These are phyloP conservation scores for Wasmannia auropunctata DNA, from an alignment of 1,140 invertebrate species.

Conservation along the genomic window DNA sequence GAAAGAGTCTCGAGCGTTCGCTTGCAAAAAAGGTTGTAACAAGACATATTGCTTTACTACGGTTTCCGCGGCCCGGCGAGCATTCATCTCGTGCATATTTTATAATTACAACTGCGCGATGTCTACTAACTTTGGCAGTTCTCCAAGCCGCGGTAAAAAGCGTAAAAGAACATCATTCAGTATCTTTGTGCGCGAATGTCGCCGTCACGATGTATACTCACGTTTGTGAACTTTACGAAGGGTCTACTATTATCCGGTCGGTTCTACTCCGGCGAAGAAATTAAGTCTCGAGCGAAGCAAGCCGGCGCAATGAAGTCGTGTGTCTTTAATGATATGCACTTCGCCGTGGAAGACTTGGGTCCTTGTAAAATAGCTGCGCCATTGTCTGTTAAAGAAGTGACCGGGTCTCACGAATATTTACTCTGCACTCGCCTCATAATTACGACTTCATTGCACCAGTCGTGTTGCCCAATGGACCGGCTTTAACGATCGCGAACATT, in stretches of 20 bases:
- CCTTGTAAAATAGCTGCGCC: constrained; percentile 41
- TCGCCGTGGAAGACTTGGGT: constrained; percentile 17
- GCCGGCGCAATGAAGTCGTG: constrained; percentile 48
- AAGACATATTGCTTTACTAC: constrained; percentile 49
- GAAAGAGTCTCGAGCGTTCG: constrained; percentile 32
- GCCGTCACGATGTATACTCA: constrained; percentile 60
- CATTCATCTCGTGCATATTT: constrained; percentile 55
- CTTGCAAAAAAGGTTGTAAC: constrained; percentile 37
- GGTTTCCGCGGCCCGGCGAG: constrained; percentile 25
- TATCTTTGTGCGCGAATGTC: constrained; percentile 55
- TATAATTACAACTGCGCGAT: constrained; percentile 59
- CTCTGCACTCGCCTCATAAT: constrained; percentile 51
- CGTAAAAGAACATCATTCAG: constrained; percentile 36
- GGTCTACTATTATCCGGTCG: constrained; percentile 57
- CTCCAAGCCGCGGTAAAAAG: constrained; percentile 47
- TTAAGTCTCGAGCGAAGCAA: constrained; percentile 49
- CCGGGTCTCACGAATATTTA: constrained; percentile 55
- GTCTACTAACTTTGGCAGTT: constrained; percentile 56
- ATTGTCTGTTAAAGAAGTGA: constrained; percentile 58
- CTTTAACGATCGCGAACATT: constrained; percentile 41
- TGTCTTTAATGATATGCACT: constrained; percentile 50
- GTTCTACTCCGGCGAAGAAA: constrained; percentile 49
- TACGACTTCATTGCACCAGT: constrained; percentile 48
- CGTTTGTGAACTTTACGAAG: constrained; percentile 59
- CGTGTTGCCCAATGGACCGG: constrained; percentile 41